Evolutionary conservation across 2,888 invertebrate species (phyloP).

Genomic region (Nymphalis polychloros): DNA sequence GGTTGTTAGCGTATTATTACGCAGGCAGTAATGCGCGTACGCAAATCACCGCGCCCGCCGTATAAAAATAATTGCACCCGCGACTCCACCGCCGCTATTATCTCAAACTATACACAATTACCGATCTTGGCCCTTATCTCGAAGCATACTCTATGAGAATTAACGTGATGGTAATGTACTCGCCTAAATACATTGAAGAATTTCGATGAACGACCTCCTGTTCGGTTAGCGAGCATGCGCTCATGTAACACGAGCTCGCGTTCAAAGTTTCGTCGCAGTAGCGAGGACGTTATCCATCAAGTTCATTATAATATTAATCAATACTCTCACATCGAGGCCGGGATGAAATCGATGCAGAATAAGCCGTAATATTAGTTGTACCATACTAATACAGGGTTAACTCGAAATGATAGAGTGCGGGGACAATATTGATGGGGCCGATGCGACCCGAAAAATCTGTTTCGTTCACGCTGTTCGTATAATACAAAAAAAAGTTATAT

Average conservation of each 20-base stretch:
- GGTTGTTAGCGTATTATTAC: conserved; percentile 43
- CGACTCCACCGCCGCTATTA: conserved; percentile 59
- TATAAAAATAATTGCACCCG: conserved; percentile 72
- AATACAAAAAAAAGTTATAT: too few relatives aligned
- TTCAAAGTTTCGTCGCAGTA: conserved; percentile 36
- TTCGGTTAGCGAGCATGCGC: not conserved
- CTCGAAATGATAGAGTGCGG: conserved; percentile 53
- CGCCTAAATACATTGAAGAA: conserved; percentile 9
- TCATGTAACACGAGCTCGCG: conserved; percentile 11
- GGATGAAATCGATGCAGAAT: conserved; percentile 57
- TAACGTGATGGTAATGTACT: not conserved
- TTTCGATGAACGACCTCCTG: not conserved
- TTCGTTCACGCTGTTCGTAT: conserved; percentile 35
- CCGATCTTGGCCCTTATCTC: conserved; percentile 51
- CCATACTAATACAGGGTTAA: conserved; percentile 58
- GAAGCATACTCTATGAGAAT: conserved; percentile 23
- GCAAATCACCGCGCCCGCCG: conserved; percentile 49
- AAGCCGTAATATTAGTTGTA: conserved; percentile 61
- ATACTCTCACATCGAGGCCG: conserved; percentile 62
- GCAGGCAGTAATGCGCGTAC: conserved; percentile 38
- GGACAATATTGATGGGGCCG: conserved; percentile 39
- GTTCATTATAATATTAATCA: conserved; percentile 78
- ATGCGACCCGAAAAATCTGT: conserved; percentile 32
- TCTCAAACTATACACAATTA: conserved; percentile 71
- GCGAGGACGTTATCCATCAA: conserved; percentile 51